phyloP scores from a whole-genome alignment of 2,113 vertebrate genomes.

The Candoia aspera region DNA sequence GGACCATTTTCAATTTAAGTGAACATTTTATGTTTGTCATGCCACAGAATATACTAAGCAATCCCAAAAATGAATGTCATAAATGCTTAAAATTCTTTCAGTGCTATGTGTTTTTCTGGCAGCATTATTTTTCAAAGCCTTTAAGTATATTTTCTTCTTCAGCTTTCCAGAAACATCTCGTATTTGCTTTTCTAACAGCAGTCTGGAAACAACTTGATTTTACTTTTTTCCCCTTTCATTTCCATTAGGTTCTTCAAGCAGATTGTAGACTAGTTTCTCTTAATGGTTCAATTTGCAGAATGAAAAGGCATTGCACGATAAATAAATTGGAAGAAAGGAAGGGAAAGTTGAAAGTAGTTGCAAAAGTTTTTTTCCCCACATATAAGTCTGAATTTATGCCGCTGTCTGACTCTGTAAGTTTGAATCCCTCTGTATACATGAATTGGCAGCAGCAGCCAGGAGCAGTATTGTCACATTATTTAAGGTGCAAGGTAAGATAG shows the following conservation, averaged over 20 bases:
- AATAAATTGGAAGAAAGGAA: background rate
- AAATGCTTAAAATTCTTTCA: background rate
- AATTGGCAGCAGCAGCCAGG: background rate
- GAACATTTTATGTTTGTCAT: background rate
- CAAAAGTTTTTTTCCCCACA: background rate
- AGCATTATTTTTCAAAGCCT: background rate
- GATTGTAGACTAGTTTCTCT: background rate
- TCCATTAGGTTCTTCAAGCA: background rate
- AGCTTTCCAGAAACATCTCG: background rate
- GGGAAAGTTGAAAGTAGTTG: background rate
- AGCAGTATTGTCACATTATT: background rate
- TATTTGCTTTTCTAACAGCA: background rate
- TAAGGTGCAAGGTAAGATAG: background rate
- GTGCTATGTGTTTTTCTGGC: background rate
- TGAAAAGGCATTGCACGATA: background rate
- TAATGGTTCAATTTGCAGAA: slow-evolving; percentile 1
- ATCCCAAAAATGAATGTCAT: background rate
- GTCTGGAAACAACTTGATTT: background rate
- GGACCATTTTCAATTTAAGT: background rate
- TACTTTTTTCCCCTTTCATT: background rate
- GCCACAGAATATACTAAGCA: background rate
- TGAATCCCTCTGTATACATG: background rate
- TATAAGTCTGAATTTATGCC: background rate
- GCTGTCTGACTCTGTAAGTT: no score
- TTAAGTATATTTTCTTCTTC: background rate